A percentile compares a stretch with the other conserved stretches of the same genome.
These are phyloP conservation scores for Melanotaenia duboulayi DNA, from an alignment of 2,113 vertebrate genomes.

Conservation along the genomic window DNA sequence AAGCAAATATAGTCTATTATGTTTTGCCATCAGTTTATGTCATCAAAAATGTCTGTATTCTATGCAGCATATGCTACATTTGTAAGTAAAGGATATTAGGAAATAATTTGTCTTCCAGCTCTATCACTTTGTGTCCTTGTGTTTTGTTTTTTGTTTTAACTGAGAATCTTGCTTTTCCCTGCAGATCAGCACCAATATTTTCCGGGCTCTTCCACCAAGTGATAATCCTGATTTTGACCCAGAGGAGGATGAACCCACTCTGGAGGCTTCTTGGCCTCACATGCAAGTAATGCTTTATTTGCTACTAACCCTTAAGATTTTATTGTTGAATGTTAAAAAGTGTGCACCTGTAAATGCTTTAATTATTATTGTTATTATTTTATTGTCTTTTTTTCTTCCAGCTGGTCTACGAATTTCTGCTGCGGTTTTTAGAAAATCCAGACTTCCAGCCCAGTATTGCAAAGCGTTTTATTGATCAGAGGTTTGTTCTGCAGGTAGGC, in stretches of 20 bases:
- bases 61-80: too few relatives aligned
- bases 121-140: not conserved
- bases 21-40: not conserved
- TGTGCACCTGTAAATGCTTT: not conserved
- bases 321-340: not conserved
- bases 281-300: constrained; percentile 86
- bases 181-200: constrained; percentile 96
- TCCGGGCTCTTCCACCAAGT: constrained; percentile 95
- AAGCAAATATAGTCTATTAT: not conserved
- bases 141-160: not conserved
- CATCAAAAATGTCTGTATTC: not conserved
- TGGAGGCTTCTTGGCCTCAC: constrained; percentile 98
- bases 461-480: constrained; percentile 96
- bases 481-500: constrained; percentile 96
- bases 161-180: constrained; percentile 32
- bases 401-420: constrained; percentile 98
- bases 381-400: constrained; percentile 70
- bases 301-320: not conserved
- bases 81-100: not conserved
- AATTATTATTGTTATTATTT: not conserved
- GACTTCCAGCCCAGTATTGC: constrained; percentile 98
- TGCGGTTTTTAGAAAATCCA: constrained; percentile 96
- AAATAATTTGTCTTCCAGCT: not conserved
- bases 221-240: constrained; percentile 99
- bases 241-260: constrained; percentile 97